Base-by-base conservation (phyloP, 2,888 invertebrate genomes). In the Agrotis puta region DNA sequence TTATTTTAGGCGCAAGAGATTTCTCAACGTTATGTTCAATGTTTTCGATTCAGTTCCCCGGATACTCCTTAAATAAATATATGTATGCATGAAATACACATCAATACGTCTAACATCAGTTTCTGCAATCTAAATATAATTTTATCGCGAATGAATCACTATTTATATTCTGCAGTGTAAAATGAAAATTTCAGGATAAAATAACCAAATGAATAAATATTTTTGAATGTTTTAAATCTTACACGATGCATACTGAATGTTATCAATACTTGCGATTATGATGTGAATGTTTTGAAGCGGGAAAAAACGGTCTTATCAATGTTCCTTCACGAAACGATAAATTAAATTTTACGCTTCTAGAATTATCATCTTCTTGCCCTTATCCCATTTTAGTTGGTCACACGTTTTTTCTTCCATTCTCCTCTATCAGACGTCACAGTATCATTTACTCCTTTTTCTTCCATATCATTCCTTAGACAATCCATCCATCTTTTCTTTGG, bases 71-170 rank as follows among this genome's bases (percentile, higher is more conserved):
- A 85, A 86, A 87, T 86, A 88, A 87, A 85, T 85, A 73, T 72
- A 72, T 76, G 75, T 72, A 74, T 76, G 77, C 78, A 82, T 79
- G 82, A 85, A 86, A 73, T 78, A 84, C 57, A 70, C 62, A 74
- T 78, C 68, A 73, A 79, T 78, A 79, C 63, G 16, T 77, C 83
- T 81, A 82, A 76, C 86, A 88, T 85, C 85, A 80, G 84, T 80
- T 83, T 87, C 84, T 78, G 83, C 87, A 86, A 84, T 88, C 89
- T 88, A 89, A 88, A 89, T 89, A 85, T 91, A 90, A 92, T 87
- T 90, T 89, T 84, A 88, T 87, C 77, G 85, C 78, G 83, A 85
- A 84, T 88, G 90, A 89, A 85, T 90, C 89, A 88, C 84, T 84
- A 82, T 85, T 84, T 76, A 78, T 77, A 85, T 88, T 87, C 88